These are phyloP conservation scores for Mandrillus leucophaeus DNA, from an alignment of 2,113 vertebrate genomes.

Conservation along the genomic window DNA sequence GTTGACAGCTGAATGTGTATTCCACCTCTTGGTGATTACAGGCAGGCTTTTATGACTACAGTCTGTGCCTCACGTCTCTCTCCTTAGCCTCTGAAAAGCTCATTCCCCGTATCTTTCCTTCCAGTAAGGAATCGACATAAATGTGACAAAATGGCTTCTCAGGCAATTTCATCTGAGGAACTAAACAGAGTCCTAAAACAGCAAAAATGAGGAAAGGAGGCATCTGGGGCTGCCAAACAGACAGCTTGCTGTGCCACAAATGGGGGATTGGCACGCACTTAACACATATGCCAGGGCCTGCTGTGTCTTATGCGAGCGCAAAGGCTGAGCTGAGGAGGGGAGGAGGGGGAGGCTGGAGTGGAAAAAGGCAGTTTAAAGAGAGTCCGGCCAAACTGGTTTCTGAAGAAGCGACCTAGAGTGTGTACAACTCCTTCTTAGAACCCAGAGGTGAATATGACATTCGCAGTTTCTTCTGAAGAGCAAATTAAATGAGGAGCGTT, in stretches of 20 bases:
- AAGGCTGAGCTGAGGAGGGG: background rate
- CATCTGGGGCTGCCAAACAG: background rate
- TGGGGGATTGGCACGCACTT: background rate
- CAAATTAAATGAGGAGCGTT: background rate
- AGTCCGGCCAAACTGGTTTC: background rate
- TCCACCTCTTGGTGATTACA: background rate
- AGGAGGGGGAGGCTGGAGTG: accelerated
- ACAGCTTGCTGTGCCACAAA: background rate
- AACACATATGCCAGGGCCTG: background rate
- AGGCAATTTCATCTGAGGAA: background rate
- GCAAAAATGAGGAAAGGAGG: background rate
- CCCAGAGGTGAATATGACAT: background rate
- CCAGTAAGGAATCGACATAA: background rate
- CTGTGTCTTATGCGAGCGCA: background rate
- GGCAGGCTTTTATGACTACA: background rate
- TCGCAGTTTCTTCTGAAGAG: background rate
- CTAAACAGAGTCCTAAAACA: background rate
- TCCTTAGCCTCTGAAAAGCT: background rate
- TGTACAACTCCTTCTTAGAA: background rate
- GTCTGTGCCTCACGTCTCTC: background rate
- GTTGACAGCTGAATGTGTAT: background rate
- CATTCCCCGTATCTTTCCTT: background rate
- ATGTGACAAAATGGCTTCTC: background rate
- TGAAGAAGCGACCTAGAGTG: background rate
- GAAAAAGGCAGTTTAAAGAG: background rate